Conservation (phyloP, 64 coral and sea anemone species). For the Montipora cactus region DNA sequence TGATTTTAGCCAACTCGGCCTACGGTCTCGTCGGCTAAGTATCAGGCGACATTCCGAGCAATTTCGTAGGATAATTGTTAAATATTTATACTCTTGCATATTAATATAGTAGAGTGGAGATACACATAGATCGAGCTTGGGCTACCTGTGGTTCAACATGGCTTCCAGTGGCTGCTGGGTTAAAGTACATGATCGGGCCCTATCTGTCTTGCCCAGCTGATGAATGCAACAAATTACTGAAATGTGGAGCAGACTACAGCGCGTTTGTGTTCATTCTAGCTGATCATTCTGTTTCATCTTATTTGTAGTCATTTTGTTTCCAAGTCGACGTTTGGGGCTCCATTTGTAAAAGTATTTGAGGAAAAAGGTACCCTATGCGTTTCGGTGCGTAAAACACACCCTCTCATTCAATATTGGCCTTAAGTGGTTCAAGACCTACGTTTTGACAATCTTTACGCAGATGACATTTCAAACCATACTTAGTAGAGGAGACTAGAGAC, state of each 20-base stretch:
- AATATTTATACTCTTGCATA: too few species aligned
- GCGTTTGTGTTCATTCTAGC: neutral
- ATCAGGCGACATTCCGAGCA: too few species aligned
- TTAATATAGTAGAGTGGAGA: too few species aligned
- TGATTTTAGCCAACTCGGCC: too few species aligned
- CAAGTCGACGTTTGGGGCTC: slow-evolving; percentile 96
- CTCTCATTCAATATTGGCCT: neutral
- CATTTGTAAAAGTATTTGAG: slow-evolving; percentile 89
- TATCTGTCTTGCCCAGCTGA: slow-evolving; percentile 87
- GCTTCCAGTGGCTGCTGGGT: slow-evolving; percentile 24
- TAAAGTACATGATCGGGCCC: slow-evolving; percentile 91
- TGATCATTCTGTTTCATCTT: neutral
- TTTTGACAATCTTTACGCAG: too few species aligned
- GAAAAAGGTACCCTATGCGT: slow-evolving; percentile 92
- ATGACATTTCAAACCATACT: too few species aligned
- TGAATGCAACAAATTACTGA: slow-evolving; percentile 85
- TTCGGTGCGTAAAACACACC: slow-evolving; percentile 79
- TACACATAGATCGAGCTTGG: too few species aligned
- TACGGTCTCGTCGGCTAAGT: too few species aligned
- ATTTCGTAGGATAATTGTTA: too few species aligned
- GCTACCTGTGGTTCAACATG: slow-evolving; percentile 57
- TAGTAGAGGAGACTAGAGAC: too few species aligned
- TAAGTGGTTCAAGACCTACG: too few species aligned
- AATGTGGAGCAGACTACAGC: slow-evolving; percentile 81
- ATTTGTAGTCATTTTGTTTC: slow-evolving; percentile 91